These are phyloP conservation scores for Pygoscelis antarcticus DNA, from an alignment of 2,113 vertebrate genomes.

Conservation along the genomic window DNA sequence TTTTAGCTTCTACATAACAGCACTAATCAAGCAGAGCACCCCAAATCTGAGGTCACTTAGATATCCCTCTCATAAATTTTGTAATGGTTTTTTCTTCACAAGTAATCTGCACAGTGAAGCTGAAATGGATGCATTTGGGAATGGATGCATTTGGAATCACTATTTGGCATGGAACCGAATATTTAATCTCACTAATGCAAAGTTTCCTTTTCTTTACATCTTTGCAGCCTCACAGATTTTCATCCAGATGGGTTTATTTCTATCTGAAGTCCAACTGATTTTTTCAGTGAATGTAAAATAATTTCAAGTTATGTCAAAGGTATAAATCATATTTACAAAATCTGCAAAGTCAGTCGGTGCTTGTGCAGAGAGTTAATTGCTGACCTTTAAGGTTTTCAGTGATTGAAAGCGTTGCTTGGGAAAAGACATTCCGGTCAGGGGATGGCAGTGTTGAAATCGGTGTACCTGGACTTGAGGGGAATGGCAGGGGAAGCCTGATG, in stretches of 20 bases:
- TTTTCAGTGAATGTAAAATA: not conserved
- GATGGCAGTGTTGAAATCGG: not conserved
- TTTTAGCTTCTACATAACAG: not conserved
- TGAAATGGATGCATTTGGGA: not conserved
- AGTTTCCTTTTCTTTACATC: not conserved
- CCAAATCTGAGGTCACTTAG: not conserved
- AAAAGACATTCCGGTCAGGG: conserved; percentile 5
- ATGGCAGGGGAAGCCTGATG: conserved; percentile 72
- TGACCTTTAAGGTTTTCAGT: conserved; percentile 64
- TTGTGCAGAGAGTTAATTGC: not conserved
- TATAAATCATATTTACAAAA: not conserved
- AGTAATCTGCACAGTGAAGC: not conserved
- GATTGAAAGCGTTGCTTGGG: conserved; percentile 12
- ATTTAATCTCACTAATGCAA: not conserved
- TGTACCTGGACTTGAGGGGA: conserved; percentile 64
- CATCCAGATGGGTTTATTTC: not conserved
- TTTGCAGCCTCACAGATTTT: not conserved
- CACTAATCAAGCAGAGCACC: not conserved
- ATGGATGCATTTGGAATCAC: not conserved
- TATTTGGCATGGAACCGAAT: not conserved
- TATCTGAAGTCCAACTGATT: not conserved
- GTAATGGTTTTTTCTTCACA: not conserved
- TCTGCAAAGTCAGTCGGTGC: not conserved
- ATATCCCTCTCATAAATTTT: not conserved
- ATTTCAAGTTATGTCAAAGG: not conserved